These are phyloP conservation scores for Diplodus puntazzo DNA, from an alignment of 2,797 vertebrate species.

Conservation along the genomic window DNA sequence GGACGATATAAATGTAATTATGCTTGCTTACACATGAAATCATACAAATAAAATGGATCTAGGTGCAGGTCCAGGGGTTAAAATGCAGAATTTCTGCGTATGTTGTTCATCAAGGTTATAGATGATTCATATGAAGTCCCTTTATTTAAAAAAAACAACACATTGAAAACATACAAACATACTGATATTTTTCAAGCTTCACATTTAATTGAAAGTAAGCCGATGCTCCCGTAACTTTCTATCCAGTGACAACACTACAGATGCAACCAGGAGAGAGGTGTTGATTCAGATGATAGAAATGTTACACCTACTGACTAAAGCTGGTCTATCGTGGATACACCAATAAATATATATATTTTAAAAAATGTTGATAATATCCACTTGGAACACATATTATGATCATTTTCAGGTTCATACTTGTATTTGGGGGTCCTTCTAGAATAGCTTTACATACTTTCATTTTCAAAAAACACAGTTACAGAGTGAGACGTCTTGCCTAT, in stretches of 20 bases:
- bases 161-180: slow-evolving; percentile 4
- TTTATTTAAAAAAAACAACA: slow-evolving; percentile 52
- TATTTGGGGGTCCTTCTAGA: too few species aligned
- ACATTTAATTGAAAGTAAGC: background rate
- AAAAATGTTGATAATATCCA: background rate
- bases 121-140: slow-evolving; percentile 23
- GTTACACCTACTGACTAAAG: slow-evolving; percentile 1
- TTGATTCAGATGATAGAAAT: background rate
- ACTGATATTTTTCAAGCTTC: background rate
- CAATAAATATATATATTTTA: background rate
- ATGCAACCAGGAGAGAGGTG: slow-evolving; percentile 11
- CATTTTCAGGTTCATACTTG: too few species aligned
- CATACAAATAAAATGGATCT: background rate
- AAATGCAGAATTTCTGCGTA: slow-evolving; percentile 12
- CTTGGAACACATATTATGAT: background rate
- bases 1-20: background rate
- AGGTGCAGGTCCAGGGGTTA: background rate
- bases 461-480: too few species aligned
- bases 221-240: background rate
- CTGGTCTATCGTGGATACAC: slow-evolving; percentile 7
- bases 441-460: too few species aligned
- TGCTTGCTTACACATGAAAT: background rate
- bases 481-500: too few species aligned
- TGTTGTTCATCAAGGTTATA: background rate
- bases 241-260: slow-evolving; percentile 2